Base-by-base conservation (phyloP, 2,113 vertebrate genomes). In the Machaerirhynchus nigripectus region DNA sequence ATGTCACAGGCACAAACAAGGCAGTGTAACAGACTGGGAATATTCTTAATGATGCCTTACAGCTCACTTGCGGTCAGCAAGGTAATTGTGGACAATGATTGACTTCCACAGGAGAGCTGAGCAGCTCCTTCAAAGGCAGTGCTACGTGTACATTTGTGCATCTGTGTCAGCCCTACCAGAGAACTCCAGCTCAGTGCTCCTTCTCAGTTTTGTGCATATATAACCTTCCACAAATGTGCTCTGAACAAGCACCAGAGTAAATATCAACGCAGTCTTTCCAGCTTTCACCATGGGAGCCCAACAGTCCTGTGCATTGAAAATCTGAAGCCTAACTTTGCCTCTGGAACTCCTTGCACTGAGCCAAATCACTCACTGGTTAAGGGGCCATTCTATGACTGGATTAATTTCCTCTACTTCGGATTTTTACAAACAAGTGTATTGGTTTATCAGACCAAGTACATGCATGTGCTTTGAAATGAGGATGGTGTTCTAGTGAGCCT, bases 201-300 rank as follows among this genome's bases (percentile, higher is more conserved):
- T 63, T 80, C 55, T 77, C 0, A 0, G 3, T 9, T 81, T 68
- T 70, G 26, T 59, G 67, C 5, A 2, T 10, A 2, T 11, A 35
- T 26, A 24, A 35, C 33, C 47, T 42, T 3, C 18, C 3, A 1
- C 26, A 46, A 3, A 4, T 19, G 22, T 35, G 33, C 16, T 77
- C 52, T 82, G 47, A 78, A 55, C 28, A 84, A 67, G 8, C 31
- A 14, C 15, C 1, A 3, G 15, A 21, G n/a, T 42, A 63, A 82
- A 47, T 50, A 50, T 8, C 55, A 84, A 26, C 61, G 27, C 27
- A 49, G 2, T 12, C 39, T 74, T 89, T 70, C 55, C 60, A 74
- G 20, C 15, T 94, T 40, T 57, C 28, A 9, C 60, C 49, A 3
- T 57, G 31, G 10, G 22, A 74, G 37, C 6, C 7, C 19, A 40